A percentile compares a stretch with the other conserved stretches of the same genome.
Evolutionary conservation across 1,140 invertebrate species (phyloP).

Genomic region (Musca domestica): DNA sequence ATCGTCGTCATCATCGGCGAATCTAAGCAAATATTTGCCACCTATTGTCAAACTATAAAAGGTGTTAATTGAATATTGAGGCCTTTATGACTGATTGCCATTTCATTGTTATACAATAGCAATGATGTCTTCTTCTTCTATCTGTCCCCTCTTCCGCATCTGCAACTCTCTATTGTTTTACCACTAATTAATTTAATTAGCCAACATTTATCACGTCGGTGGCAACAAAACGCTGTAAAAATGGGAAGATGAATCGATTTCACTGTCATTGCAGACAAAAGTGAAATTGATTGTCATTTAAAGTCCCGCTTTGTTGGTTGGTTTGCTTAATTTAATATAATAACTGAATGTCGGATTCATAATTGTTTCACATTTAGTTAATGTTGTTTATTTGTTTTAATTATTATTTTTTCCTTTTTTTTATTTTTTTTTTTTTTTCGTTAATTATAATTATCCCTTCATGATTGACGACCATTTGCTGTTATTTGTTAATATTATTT

Average conservation of each 20-base stretch:
- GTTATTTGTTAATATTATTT: too few species aligned
- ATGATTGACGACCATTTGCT: too few species aligned
- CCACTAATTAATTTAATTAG: slow-evolving; percentile 6
- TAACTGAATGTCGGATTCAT: neutral
- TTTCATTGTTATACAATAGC: slow-evolving; percentile 6
- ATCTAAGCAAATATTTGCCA: slow-evolving; percentile 37
- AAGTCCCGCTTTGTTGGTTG: too few species aligned
- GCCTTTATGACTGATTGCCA: slow-evolving; percentile 28
- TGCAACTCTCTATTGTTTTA: neutral
- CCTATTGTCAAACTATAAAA: slow-evolving; percentile 31
- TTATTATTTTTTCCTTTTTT: too few species aligned
- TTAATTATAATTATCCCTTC: too few species aligned
- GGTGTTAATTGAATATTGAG: slow-evolving; percentile 7
- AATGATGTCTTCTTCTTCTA: neutral
- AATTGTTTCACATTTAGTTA: neutral
- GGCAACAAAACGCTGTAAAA: too few species aligned
- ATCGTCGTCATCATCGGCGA: neutral
- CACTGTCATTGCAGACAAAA: too few species aligned
- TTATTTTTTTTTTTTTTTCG: too few species aligned
- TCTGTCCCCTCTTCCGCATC: neutral
- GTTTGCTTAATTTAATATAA: too few species aligned
- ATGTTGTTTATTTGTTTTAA: too few species aligned
- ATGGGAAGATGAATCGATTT: too few species aligned
- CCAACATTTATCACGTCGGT: neutral
- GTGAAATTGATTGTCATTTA: too few species aligned